Percentiles rank a stretch among this genome's conserved stretches.
phyloP scores from a whole-genome alignment of 2,113 vertebrate species.

The Ammodramus savannarum region DNA sequence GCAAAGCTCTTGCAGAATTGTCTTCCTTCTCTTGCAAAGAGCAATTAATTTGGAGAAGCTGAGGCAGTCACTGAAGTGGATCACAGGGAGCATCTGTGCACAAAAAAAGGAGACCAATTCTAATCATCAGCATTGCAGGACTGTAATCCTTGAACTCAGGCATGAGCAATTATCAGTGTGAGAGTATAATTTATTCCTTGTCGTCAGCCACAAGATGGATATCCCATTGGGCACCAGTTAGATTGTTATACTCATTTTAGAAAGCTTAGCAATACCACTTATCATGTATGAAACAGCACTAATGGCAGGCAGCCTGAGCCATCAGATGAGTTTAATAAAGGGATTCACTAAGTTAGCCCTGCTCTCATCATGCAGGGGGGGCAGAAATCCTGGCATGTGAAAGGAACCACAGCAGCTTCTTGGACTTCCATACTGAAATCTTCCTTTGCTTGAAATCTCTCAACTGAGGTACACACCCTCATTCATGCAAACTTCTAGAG shows the following conservation, averaged over 20 bases:
- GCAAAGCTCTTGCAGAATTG: background rate
- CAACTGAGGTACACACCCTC: background rate
- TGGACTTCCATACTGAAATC: background rate
- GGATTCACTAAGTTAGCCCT: background rate
- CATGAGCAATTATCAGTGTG: slow-evolving; percentile 5
- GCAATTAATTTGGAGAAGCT: background rate
- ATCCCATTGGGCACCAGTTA: slow-evolving; percentile 1
- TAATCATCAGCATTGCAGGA: background rate
- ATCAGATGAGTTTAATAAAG: background rate
- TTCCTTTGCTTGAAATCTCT: background rate
- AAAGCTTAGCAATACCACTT: slow-evolving; percentile 1
- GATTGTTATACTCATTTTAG: background rate
- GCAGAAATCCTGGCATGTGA: background rate
- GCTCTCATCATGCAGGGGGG: background rate
- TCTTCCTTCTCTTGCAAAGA: background rate
- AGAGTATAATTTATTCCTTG: slow-evolving; percentile 30
- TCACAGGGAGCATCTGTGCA: slow-evolving; percentile 3
- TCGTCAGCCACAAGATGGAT: slow-evolving; percentile 11
- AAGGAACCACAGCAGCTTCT: background rate
- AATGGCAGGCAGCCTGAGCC: background rate
- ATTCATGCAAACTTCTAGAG: background rate
- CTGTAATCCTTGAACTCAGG: slow-evolving; percentile 7
- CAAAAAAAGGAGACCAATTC: background rate
- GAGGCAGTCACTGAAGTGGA: background rate
- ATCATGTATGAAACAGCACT: background rate